Conservation (phyloP, 2,113 vertebrate genomes). For the Calidris pugnax region DNA sequence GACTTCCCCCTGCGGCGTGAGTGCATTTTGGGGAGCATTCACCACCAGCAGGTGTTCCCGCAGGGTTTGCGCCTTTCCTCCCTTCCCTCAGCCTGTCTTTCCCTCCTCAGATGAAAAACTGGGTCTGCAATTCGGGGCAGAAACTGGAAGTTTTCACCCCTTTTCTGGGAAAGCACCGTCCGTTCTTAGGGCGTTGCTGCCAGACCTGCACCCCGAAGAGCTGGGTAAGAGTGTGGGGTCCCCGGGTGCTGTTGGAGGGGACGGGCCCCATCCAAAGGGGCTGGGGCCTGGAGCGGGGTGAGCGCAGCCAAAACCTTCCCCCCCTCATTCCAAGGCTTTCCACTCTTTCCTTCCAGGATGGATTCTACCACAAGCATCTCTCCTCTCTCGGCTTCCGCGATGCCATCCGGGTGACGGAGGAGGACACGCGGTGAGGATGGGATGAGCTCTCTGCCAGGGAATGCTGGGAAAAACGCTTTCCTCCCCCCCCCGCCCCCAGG, state of each 20-base stretch:
- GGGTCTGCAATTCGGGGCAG: background rate
- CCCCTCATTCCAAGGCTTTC: background rate
- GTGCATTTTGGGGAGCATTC: background rate
- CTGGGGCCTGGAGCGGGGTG: background rate
- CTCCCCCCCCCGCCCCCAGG: no score
- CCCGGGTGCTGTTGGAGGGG: accelerated
- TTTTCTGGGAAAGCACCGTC: conserved; percentile 67
- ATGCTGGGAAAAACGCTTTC: accelerated
- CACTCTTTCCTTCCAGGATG: conserved; percentile 18
- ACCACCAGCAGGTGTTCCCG: no score
- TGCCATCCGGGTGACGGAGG: conserved; percentile 64
- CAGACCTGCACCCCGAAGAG: conserved; percentile 76
- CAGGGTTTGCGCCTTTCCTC: background rate
- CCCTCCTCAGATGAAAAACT: conserved; percentile 18
- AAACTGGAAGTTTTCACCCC: conserved; percentile 66
- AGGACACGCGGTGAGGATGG: conserved; percentile 69
- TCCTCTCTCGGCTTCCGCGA: conserved; percentile 53
- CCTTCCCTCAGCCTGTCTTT: accelerated
- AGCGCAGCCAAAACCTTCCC: background rate
- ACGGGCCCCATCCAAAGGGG: background rate
- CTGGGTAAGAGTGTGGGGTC: conserved; percentile 64
- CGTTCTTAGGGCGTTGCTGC: conserved; percentile 67
- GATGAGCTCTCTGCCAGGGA: accelerated
- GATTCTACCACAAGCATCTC: conserved; percentile 57
- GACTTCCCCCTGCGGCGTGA: accelerated